phyloP scores from a whole-genome alignment of 2,888 invertebrate genomes.

The Suillia variegata region DNA sequence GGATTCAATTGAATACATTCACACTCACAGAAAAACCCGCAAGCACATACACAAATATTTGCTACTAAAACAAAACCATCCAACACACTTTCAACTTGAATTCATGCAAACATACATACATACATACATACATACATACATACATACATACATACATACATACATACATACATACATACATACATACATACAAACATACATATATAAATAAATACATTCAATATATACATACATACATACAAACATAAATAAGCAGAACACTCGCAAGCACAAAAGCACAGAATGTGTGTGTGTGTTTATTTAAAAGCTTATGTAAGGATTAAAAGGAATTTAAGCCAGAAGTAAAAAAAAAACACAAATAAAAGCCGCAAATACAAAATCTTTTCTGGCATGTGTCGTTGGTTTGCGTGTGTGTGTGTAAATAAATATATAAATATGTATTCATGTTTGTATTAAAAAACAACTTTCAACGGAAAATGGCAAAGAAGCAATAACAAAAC shows the following conservation, averaged over 20 bases:
- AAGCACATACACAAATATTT: too few species aligned
- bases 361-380: constrained; percentile 2
- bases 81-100: background rate
- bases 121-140: background rate
- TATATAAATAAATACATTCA: background rate
- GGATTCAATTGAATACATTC: background rate
- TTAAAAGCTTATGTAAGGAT: background rate
- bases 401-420: constrained; percentile 6
- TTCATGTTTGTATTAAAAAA: background rate
- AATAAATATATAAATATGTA: background rate
- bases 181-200: background rate
- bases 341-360: background rate
- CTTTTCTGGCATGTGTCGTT: background rate
- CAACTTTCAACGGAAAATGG: background rate
- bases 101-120: background rate
- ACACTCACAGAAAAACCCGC: background rate
- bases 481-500: background rate
- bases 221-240: too few species aligned
- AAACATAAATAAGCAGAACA: too few species aligned
- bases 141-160: background rate
- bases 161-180: background rate
- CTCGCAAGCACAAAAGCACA: background rate
- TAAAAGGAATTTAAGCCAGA: background rate
- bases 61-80: too few species aligned
- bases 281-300: background rate